Evolutionary conservation across 2,888 invertebrate species (phyloP).

Genomic region (Frankliniella intonsa): DNA sequence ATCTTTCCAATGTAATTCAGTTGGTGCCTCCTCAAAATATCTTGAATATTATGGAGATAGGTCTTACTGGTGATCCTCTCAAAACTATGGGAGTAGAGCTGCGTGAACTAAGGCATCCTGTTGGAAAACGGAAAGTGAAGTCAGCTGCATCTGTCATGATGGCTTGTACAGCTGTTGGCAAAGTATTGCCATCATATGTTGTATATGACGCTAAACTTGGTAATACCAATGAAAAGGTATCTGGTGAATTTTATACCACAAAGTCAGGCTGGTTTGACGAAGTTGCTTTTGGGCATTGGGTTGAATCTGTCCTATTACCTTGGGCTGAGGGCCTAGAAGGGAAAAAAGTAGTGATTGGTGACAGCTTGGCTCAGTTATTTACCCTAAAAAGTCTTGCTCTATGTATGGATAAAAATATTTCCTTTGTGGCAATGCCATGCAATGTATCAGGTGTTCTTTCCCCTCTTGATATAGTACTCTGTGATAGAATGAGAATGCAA

Average conservation of each 20-base stretch:
- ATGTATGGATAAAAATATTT: neutral
- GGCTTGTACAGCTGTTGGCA: neutral
- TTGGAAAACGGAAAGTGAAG: neutral
- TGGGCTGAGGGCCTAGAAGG: neutral
- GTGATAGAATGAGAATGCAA: neutral
- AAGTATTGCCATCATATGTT: neutral
- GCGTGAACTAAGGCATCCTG: neutral
- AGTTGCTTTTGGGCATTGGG: neutral
- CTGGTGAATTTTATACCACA: neutral
- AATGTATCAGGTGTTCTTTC: neutral
- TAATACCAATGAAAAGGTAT: neutral
- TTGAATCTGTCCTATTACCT: neutral
- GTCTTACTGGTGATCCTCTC: neutral
- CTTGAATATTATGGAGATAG: neutral
- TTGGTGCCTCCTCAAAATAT: neutral
- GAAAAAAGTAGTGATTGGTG: neutral
- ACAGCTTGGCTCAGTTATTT: neutral
- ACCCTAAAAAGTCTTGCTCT: neutral
- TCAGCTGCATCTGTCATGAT: neutral
- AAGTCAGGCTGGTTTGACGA: neutral
- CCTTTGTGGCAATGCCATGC: slow-evolving; percentile 1
- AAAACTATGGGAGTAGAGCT: neutral
- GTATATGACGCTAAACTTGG: neutral
- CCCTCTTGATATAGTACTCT: neutral
- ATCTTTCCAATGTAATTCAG: neutral